Conservation (phyloP, 2,888 invertebrate species). For the Limnephilus rhombicus region DNA sequence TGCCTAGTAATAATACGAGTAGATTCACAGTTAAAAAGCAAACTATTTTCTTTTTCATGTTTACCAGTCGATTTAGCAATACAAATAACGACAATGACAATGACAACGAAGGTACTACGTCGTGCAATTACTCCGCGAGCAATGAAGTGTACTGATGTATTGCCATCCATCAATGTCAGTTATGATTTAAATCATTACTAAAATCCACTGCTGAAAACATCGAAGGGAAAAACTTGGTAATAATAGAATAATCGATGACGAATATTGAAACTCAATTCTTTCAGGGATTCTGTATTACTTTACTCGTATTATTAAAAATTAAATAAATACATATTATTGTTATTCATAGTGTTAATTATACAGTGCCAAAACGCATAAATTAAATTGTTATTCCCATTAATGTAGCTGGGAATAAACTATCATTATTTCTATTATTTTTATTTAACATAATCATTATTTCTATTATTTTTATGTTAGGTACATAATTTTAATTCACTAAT, state of each 20-base stretch:
- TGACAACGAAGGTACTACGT: neutral
- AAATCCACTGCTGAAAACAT: neutral
- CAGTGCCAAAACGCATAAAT: too few relatives aligned
- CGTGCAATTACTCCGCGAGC: neutral
- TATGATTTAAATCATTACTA: neutral
- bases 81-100: neutral
- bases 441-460: too few relatives aligned
- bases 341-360: too few relatives aligned
- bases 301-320: too few relatives aligned
- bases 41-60: neutral
- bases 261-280: neutral
- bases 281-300: neutral
- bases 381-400: too few relatives aligned
- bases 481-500: too few relatives aligned
- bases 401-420: too few relatives aligned
- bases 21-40: neutral
- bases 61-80: neutral
- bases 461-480: too few relatives aligned
- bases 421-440: too few relatives aligned
- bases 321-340: too few relatives aligned
- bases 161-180: neutral
- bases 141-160: constrained; percentile 1
- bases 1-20: neutral
- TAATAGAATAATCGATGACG: neutral
- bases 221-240: neutral